A percentile compares a stretch with the other conserved stretches of the same genome.
These are phyloP conservation scores for Drosophila nikananu DNA, from an alignment of 1,140 invertebrate species.

Conservation along the genomic window DNA sequence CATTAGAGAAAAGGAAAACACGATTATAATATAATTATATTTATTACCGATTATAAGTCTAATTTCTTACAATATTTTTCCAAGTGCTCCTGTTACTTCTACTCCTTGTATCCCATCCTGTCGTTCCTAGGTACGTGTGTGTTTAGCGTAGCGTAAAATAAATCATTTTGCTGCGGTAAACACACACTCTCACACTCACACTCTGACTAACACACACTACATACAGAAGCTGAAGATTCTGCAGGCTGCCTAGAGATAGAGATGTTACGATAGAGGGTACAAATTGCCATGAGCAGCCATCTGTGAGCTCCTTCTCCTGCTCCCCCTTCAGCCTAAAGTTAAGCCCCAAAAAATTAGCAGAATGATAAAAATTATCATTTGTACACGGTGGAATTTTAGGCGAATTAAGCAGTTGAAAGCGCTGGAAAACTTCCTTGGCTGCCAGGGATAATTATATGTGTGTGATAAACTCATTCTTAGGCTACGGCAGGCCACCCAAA, in stretches of 20 bases:
- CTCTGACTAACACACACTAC: conserved; percentile 13
- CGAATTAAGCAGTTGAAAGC: conserved; percentile 66
- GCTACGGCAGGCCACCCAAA: not conserved
- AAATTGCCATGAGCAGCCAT: conserved; percentile 43
- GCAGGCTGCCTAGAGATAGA: conserved; percentile 53
- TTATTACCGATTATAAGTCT: no score
- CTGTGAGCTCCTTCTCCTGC: conserved; percentile 9
- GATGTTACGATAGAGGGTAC: conserved; percentile 44
- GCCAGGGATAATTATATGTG: conserved; percentile 20
- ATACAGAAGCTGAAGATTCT: conserved; percentile 26
- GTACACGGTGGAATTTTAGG: conserved; percentile 25
- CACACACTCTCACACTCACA: conserved; percentile 41
- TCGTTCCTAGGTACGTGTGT: conserved; percentile 61
- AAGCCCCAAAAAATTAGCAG: conserved; percentile 58
- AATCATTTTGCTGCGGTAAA: conserved; percentile 76
- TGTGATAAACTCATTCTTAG: conserved; percentile 45
- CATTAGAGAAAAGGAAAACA: no score
- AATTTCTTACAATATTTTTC: not conserved
- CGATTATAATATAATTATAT: no score
- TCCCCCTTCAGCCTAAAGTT: not conserved
- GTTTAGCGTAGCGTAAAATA: conserved; percentile 79
- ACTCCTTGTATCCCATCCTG: conserved; percentile 14
- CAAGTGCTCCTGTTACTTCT: not conserved
- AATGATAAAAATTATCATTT: conserved; percentile 81
- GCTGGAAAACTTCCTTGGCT: conserved; percentile 37